Evolutionary conservation across 1,140 invertebrate species (phyloP).

Genomic region (Ctenoplectra terminalis): DNA sequence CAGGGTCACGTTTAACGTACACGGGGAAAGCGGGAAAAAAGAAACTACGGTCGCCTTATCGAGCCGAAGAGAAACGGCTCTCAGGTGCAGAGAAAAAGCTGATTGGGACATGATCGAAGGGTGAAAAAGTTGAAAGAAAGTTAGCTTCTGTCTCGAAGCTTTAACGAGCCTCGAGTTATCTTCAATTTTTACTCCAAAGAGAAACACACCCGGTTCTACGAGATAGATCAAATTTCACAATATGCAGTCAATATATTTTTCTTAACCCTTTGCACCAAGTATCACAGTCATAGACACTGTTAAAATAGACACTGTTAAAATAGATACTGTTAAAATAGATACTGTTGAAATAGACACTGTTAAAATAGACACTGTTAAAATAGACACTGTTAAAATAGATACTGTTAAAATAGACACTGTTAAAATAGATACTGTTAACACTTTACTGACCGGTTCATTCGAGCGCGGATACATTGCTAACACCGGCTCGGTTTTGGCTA

Average conservation of each 20-base stretch:
- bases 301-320: no score
- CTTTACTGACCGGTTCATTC: no score
- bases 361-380: no score
- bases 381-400: no score
- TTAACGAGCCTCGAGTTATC: neutral
- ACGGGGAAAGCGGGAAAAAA: conserved; percentile 35
- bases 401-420: no score
- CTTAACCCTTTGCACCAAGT: no score
- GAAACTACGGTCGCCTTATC: conserved; percentile 26
- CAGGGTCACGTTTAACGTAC: conserved; percentile 28
- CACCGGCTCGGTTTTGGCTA: no score
- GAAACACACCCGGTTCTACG: rapidly evolving
- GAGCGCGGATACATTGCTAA: no score
- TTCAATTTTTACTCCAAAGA: conserved; percentile 2
- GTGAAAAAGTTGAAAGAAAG: conserved; percentile 41
- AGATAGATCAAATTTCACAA: neutral
- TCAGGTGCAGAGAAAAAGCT: neutral
- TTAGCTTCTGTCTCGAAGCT: neutral
- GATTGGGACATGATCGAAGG: conserved; percentile 15
- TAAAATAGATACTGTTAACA: no score
- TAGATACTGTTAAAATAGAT: no score
- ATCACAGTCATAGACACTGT: no score
- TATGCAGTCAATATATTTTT: neutral
- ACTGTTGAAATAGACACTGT: no score
- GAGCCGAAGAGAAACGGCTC: conserved; percentile 22